Conservation (phyloP, 2,888 invertebrate genomes). For the Cryptosula pallasiana region DNA sequence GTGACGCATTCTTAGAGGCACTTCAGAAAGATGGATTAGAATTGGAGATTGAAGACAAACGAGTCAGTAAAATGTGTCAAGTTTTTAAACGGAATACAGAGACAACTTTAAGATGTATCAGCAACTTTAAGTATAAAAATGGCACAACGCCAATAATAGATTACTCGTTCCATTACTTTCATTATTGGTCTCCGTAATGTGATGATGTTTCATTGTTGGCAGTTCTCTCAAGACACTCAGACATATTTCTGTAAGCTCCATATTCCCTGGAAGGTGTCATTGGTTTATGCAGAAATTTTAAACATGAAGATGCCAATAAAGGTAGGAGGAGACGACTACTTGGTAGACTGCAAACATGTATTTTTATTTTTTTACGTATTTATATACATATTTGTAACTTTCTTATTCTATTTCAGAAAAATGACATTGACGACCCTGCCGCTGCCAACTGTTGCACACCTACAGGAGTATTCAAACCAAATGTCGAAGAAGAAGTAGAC, state of each 20-base stretch:
- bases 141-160: no score
- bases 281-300: constrained; percentile 83
- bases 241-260: constrained; percentile 82
- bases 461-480: not conserved
- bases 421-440: not conserved
- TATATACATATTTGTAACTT: no score
- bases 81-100: no score
- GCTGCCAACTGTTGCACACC: constrained; percentile 7
- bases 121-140: no score
- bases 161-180: no score
- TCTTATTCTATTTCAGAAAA: not conserved
- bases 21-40: not conserved
- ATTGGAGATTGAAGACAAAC: constrained; percentile 14
- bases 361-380: no score
- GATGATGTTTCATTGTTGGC: not conserved
- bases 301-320: constrained; percentile 89
- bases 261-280: constrained; percentile 74
- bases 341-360: no score
- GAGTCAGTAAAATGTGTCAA: no score
- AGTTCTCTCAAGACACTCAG: constrained; percentile 58
- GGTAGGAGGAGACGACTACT: no score
- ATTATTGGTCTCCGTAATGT: no score
- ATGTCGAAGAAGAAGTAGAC: constrained; percentile 38
- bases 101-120: no score
- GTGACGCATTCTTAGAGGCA: not conserved